Conservation (phyloP, 2,113 vertebrate species). For the Cromileptes altivelis region DNA sequence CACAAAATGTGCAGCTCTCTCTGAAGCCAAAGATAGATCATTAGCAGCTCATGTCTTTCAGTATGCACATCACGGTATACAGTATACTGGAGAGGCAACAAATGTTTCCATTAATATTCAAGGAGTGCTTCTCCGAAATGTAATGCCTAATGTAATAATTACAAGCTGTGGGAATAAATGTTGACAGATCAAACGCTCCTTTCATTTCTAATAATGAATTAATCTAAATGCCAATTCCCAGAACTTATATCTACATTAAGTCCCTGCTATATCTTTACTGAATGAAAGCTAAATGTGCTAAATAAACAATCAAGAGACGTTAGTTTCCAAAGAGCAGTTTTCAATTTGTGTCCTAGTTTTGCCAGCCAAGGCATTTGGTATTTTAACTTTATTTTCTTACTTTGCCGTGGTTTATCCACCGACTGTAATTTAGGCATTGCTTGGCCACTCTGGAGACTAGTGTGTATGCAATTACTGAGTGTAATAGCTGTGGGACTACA, state of each 20-base stretch:
- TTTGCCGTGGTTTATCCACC: conserved; percentile 73
- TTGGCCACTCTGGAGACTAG: conserved; percentile 58
- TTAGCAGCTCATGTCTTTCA: conserved; percentile 23
- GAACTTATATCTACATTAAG: background rate
- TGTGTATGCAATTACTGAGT: conserved; percentile 73
- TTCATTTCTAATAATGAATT: background rate
- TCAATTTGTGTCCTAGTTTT: conserved; percentile 4
- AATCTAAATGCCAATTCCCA: background rate
- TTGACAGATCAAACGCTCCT: conserved; percentile 5
- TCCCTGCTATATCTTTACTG: background rate
- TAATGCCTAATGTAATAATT: conserved; percentile 14
- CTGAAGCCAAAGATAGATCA: conserved; percentile 6
- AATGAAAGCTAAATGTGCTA: conserved; percentile 1
- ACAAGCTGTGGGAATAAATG: background rate
- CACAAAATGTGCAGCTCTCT: background rate
- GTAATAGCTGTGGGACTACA: conserved; percentile 65
- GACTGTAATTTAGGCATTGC: conserved; percentile 74
- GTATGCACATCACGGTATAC: background rate
- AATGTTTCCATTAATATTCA: conserved; percentile 31
- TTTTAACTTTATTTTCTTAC: conserved; percentile 49
- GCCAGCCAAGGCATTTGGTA: conserved; percentile 23
- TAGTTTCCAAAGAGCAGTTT: conserved; percentile 21
- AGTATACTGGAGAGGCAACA: background rate
- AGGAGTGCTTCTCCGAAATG: conserved; percentile 1
- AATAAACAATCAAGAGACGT: conserved; percentile 17